Base-by-base conservation (phyloP, 2,113 vertebrate genomes). In the Tylochromis polylepis region DNA sequence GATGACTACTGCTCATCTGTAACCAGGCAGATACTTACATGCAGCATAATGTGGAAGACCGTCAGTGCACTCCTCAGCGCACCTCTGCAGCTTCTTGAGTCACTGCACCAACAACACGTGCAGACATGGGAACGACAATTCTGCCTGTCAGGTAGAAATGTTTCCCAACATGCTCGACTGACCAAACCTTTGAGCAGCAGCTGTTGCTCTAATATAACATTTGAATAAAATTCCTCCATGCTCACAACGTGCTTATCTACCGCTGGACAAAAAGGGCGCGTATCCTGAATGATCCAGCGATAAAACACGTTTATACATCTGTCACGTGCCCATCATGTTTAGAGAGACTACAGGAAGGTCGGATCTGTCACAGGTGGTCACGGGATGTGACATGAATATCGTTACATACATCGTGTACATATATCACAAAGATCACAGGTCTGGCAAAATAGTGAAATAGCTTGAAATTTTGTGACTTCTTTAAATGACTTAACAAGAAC, bases 151-250 rank as follows among this genome's bases (percentile, higher is more conserved):
- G 57, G 57, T 24, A 59, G 24, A 59, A 29, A 29, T 59, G 57
- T 29, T 59, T 59, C 57, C 24, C 8, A 27, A 56, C 0, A 8
- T 59, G 14, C 24, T 59, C 57, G 8, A 29, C 57, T 16, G 57
- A 29, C 57, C 24, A 29, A 59, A 0, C 24, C 14, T 12, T 0
- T 1, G 0, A 57, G 22, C 14, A 59, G 57, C 57, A 59, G 24
- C 57, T 16, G 24, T 59, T 18, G 16, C 49, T 51, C 29, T 58
- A 58, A 29, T 58, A 58, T 9, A 58, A 29, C 24, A 58, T 58
- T 27, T 58, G 16, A 16, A 58, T 58, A 58, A 59, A 5, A 27
- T 16, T 59, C 57, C 24, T 16, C 14, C 57, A 59, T 2, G 15
- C 27, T 59, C 57, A 9, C 27, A 31, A 9, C 57, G 15, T 18